Evolutionary conservation across 2,113 vertebrate species (phyloP), one percentile per base, ranked within the genome.

Genomic region (Riparia riparia): DNA sequence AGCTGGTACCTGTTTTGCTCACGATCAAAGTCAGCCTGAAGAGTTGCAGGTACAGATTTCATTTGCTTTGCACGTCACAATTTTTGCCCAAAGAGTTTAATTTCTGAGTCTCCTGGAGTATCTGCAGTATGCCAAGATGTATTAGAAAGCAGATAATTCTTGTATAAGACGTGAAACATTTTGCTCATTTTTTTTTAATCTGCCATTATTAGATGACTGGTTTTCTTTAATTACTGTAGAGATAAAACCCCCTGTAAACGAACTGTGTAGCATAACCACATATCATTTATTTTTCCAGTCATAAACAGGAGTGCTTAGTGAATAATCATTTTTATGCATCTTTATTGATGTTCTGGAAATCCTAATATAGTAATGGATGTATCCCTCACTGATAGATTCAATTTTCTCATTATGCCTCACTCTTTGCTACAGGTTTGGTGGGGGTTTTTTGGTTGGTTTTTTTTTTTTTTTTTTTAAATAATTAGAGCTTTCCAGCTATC

Each of bases 1-100:
- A 91, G 61, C 78, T 60, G 39, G 69, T 85, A 51, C 34, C 47
- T 94, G 73, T 82, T 91, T 90, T 94, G 24, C 53, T 96, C 37
- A 44, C 4, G 3, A 81, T 89, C 41, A 81, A 77, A 93, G 87
- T 61, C 68, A 94, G 4, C 37, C 28, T 28, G 14, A 80, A 29
- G 83, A 76, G 37, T 44, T 82, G 37, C 57, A 84, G 70, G 41
- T 89, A 90, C 49, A 60, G 44, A 87, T 89, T 93, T 86, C 16
- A 56, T 79, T 87, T 79, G 41, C 21, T 82, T 89, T 93, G 9
- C 32, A 16, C 37, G 45, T 69, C 17, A 49, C 39, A 32, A 7
- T 58, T 89, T 82, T 89, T 83, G 25, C 65, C 32, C 34, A 32
- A 51, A 50, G 20, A 45, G 14, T 44, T 72, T 58, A 29, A 37